Evolutionary conservation across 2,113 vertebrate genomes (phyloP), one percentile per base, ranked within the genome.

Genomic region (Corynorhinus townsendii): DNA sequence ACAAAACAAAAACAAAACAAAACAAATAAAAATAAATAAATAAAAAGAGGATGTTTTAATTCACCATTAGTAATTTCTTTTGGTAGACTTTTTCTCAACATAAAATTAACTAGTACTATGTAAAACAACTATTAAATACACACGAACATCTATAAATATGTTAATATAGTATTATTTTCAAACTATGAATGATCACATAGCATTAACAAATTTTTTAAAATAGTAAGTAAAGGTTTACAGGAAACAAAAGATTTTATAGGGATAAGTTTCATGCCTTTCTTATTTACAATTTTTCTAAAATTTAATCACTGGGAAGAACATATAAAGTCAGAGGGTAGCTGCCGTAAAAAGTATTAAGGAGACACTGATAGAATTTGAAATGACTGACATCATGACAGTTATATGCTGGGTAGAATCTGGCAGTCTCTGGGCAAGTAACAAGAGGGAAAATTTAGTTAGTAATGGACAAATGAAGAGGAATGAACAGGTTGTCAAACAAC

Each of bases 221-320:
- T 49, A 45, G 4, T 80, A 90, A 33, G n/a, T 43, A 72, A 89
- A 80, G 19, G 33, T 47, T 77, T 26, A 79, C 7, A 94, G 28
- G 20, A 88, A 82, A 15, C 33, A 71, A 94, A 91, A 54, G 20
- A 84, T 82, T 54, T n/a, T 66, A 52, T 7, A 15, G 52, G 28
- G 16, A 8, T 20, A 72, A 11, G 26, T 76, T 77, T 86, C 68
- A 75, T 49, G 62, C 5, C 68, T 47, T 89, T 79, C 30, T 28
- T 85, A 72, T 64, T 92, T 76, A 94, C 5, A 89, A 81, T 89
- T 77, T 89, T 72, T 79, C 68, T 76, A 77, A 76, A 75, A 86
- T 79, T 49, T 88, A 87, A 90, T 28, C 56, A 49, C 2, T 83
- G 79, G 17, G 85, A 75, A 86, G 33, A 83, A 92, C 38, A 28